These are phyloP conservation scores for Oriolus oriolus DNA, from an alignment of 2,113 vertebrate species.

Conservation along the genomic window DNA sequence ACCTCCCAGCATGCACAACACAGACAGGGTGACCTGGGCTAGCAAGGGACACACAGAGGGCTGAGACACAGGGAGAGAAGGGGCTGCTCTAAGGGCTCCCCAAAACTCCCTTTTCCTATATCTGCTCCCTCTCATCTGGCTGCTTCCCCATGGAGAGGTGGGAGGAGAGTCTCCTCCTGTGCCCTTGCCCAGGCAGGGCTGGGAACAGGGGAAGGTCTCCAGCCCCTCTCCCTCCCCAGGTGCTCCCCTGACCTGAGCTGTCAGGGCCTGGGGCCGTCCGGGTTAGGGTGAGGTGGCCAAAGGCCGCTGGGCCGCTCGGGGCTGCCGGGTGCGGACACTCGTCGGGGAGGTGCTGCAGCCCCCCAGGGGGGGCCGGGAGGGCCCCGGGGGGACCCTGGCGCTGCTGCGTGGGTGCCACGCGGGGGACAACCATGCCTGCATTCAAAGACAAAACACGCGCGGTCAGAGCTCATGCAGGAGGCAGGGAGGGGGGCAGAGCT, in stretches of 20 bases:
- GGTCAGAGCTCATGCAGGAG: background rate
- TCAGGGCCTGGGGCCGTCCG: constrained; percentile 45
- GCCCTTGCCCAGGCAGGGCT: background rate
- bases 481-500: background rate
- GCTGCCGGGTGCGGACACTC: constrained; percentile 68
- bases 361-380: constrained; percentile 31
- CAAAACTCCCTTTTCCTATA: background rate
- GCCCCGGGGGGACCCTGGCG: constrained; percentile 72
- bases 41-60: background rate
- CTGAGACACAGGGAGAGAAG: background rate
- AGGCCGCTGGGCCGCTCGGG: background rate
- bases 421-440: constrained; percentile 79
- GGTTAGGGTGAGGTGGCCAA: constrained; percentile 37
- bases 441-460: constrained; percentile 59
- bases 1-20: background rate
- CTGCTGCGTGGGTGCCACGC: constrained; percentile 71
- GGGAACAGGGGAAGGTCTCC: background rate
- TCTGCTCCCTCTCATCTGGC: background rate
- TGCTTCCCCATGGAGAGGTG: background rate
- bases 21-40: background rate
- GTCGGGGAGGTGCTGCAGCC: constrained; percentile 67
- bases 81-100: background rate
- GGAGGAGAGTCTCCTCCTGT: background rate
- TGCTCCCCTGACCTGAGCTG: constrained; percentile 60
- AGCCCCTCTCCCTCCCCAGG: background rate